Base-by-base conservation (phyloP, 2,113 vertebrate species). In the Halichoerus grypus region DNA sequence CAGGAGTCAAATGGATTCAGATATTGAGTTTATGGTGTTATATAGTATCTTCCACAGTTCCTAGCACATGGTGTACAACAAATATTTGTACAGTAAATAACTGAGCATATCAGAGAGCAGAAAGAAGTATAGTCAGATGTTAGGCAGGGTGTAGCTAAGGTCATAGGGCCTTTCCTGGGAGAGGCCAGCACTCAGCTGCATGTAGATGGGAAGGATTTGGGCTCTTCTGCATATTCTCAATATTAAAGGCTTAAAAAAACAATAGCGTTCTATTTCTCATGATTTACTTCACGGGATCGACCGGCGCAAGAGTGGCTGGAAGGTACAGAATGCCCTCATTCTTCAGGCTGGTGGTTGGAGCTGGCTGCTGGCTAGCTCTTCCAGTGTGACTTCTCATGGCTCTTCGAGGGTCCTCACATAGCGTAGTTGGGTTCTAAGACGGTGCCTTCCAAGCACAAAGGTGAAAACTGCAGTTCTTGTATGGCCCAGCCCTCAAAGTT, bases 241-340 rank as follows among this genome's bases (percentile, higher is more conserved):
- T 15, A 31, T n/a, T 49, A 28, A 92, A 2, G 1, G 14, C 46
- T 88, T 80, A 71, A 77, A 88, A 80, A 49, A 21, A 61, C 24
- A 77, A 18, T 19, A 53, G 4, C 3, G 55, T n/a, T 90, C 53
- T 88, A 61, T 79, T 86, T 87, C n/a, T 63, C 21, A 12, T 63
- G 88, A 90, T 96, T 57, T n/a, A 61, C 33, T 92, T 96, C 36
- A 51, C 39, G 22, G 67, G 65, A 85, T 12, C 51, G 72, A 74
- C 80, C 49, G 49, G 61, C 72, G 86, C 33, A 67, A 49, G 77
- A n/a, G 57, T 39, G 22, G 49, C 24, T 71, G 33, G 69, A 81
- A 94, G 77, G 53, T 63, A 26, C 81, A 84, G 88, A 87, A 88
- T 55, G 81, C 74, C 28, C 63, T 91, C 24, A 55, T 42, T 74